Evolutionary conservation across 2,888 invertebrate species (phyloP), one percentile per base, ranked within the genome.

Genomic region (Sinhomidia bicolor): DNA sequence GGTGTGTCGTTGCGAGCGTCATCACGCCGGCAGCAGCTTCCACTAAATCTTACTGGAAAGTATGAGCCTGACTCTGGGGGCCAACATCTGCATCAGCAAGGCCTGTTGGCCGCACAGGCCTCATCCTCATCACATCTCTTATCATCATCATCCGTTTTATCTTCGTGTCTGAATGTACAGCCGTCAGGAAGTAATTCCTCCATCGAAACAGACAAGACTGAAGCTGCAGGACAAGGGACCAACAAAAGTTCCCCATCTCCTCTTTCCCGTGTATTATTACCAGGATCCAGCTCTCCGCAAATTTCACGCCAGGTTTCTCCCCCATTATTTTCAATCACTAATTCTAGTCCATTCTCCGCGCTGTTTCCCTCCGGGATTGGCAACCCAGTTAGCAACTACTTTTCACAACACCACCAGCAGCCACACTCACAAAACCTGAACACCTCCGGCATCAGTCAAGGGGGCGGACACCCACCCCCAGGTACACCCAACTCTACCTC

Each of bases 1-100:
- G n/a, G n/a, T n/a, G n/a, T n/a, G n/a, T n/a, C n/a, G n/a, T 92
- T 91, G 93, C 93, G 29, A 93, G 93, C 90, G n/a, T 93, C 90
- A 92, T 93, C n/a, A n/a, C n/a, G n/a, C 93, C 82, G 89, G 82
- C 83, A 89, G 90, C 88, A 85, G 90, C 87, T 92, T 93, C 90
- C 92, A 91, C 20, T 93, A 92, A 91, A 93, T 92, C 91, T 90
- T 91, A 86, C 85, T 94, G 94, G 88, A 47, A 89, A 89, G 76
- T 89, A 60, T 41, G 84, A 79, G 79, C 60, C 83, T 62, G 84
- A 88, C 88, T 76, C 83, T 44, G 85, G 89, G 85, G 89, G 89
- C 76, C 84, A 85, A 41, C 80, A 79, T 47, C 85, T n/a, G n/a
- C n/a, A n/a, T n/a, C n/a, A n/a, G n/a, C n/a, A 60, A 1, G 44